Conservation (phyloP, 2,888 invertebrate genomes). For the Calameuta idolon region DNA sequence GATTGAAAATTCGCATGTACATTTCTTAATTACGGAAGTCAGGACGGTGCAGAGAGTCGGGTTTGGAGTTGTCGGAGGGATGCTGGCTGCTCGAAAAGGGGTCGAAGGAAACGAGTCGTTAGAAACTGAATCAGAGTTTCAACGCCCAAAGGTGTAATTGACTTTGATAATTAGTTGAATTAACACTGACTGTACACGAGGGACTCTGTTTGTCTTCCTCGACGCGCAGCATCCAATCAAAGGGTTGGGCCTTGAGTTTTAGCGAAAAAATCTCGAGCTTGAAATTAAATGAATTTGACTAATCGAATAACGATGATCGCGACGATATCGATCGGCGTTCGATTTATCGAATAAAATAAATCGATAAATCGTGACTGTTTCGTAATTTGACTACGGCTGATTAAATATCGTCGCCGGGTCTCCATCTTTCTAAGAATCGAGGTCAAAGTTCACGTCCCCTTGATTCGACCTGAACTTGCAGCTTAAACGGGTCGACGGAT, state of each 20-base stretch:
- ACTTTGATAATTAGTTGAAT: slow-evolving; percentile 25
- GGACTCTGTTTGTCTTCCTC: background rate
- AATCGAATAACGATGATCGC: no score
- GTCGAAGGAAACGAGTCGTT: background rate
- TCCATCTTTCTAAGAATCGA: background rate
- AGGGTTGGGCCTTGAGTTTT: background rate
- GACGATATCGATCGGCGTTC: no score
- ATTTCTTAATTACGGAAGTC: background rate
- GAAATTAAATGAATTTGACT: background rate
- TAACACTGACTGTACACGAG: slow-evolving; percentile 3
- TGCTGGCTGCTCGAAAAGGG: background rate
- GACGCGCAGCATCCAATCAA: background rate
- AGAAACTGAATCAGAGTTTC: slow-evolving; percentile 18
- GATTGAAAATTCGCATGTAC: background rate
- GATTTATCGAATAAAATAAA: no score
- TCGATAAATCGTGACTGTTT: no score
- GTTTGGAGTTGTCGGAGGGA: background rate
- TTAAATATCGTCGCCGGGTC: background rate
- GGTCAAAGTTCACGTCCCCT: background rate
- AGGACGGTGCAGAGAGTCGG: background rate
- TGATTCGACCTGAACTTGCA: background rate
- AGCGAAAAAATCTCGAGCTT: background rate
- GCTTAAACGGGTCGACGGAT: background rate
- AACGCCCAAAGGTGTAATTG: slow-evolving; percentile 22
- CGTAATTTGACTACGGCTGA: background rate